Evolutionary conservation across 2,797 vertebrate species (phyloP).

Genomic region (Anas bahamensis): DNA sequence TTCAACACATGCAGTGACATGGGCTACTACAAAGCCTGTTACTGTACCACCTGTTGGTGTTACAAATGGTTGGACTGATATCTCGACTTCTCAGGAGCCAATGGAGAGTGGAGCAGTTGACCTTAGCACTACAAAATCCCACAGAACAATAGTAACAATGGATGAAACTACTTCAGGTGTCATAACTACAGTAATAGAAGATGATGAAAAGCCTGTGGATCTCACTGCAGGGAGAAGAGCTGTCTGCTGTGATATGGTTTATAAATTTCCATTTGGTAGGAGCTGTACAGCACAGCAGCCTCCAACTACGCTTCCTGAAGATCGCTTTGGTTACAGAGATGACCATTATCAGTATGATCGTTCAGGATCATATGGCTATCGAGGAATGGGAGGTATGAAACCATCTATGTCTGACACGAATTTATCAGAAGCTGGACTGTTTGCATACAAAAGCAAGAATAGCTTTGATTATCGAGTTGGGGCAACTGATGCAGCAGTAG

Average conservation of each 20-base stretch:
- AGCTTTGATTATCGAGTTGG: slow-evolving; percentile 88
- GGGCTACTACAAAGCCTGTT: slow-evolving; percentile 78
- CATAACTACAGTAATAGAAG: slow-evolving; percentile 91
- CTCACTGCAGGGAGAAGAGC: slow-evolving; percentile 93
- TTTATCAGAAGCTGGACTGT: slow-evolving; percentile 88
- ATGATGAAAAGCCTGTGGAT: slow-evolving; percentile 94
- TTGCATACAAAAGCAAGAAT: slow-evolving; percentile 91
- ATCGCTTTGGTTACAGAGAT: slow-evolving; percentile 89
- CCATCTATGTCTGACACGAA: slow-evolving; percentile 91
- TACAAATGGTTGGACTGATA: slow-evolving; percentile 81
- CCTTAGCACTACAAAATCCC: slow-evolving; percentile 91
- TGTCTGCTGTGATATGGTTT: slow-evolving; percentile 97
- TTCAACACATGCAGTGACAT: slow-evolving; percentile 73
- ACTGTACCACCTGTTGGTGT: slow-evolving; percentile 76
- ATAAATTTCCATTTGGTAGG: slow-evolving; percentile 94
- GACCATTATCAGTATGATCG: slow-evolving; percentile 90
- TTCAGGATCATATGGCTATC: slow-evolving; percentile 82
- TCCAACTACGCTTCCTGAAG: slow-evolving; percentile 89
- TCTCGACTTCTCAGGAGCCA: slow-evolving; percentile 77
- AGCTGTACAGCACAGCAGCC: slow-evolving; percentile 92
- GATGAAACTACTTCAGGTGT: slow-evolving; percentile 86
- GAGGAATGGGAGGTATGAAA: slow-evolving; percentile 90
- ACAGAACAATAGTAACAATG: slow-evolving; percentile 89
- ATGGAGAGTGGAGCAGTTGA: slow-evolving; percentile 88
- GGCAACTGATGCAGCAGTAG: slow-evolving; percentile 89